Evolutionary conservation across 23 tunicate genomes (phyloP), one percentile per base, ranked within the genome.

Genomic region (Clavelina lepadiformis): DNA sequence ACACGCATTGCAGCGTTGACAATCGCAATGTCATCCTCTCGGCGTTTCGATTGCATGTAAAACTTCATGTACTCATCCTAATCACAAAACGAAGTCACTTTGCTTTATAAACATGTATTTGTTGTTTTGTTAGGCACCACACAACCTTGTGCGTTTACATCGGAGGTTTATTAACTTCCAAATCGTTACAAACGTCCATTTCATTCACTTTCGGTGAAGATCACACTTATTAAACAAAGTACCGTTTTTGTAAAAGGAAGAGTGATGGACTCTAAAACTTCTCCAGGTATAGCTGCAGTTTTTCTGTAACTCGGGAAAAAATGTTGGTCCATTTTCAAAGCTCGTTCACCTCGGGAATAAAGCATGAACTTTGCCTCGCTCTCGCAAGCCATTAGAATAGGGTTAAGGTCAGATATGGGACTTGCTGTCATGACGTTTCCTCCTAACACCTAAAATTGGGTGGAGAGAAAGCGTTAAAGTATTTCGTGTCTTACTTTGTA

Each of bases 381-480:
- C 33, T 86, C 91, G 63, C 68, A 62, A 31, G 95, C 85, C 83
- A 94, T 71, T 0, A 82, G 33, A 1, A 94, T 94, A 4, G 99
- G 95, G 41, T 88, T 86, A 33, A 94, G 63, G 53, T 94, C 99
- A 15, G 99, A 94, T 31, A 94, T 94, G 11, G 99, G 99, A 62
- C 99, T 94, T 23, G 95, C 99, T 6, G 95, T 85, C 88, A 85
- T 85, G 19, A 82, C 51, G 46, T 82, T 91, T 63, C 91, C 98
- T 31, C 91, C 98, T 5, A 91, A 34, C 25, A 67, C 71, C 91
- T 82, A 47, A 8, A 3, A 2, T n/a, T n/a, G n/a, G n/a, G n/a
- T n/a, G n/a, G n/a, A n/a, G n/a, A n/a, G n/a, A n/a, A n/a, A n/a
- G n/a, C n/a, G n/a, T n/a, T n/a, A n/a, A n/a, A n/a, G n/a, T n/a